These are phyloP conservation scores for Phorcus lineatus DNA, from an alignment of 2,888 invertebrate species.

Conservation along the genomic window DNA sequence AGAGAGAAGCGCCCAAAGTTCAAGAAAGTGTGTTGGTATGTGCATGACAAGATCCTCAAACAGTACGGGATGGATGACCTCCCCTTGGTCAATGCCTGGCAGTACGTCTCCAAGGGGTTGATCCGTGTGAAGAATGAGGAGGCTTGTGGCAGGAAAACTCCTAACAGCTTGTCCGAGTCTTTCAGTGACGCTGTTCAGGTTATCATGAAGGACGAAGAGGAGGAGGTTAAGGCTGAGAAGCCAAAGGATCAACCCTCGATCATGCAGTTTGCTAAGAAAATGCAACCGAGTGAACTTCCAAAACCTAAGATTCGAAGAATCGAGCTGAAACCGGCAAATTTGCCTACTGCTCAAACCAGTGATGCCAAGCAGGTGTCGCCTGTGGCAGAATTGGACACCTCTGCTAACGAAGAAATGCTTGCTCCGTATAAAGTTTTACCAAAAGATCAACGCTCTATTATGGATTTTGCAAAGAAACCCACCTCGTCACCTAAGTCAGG, in stretches of 20 bases:
- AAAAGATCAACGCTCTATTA: slow-evolving; percentile 32
- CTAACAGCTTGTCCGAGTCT: slow-evolving; percentile 25
- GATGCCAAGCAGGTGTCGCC: not conserved
- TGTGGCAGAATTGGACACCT: not conserved
- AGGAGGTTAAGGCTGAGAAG: slow-evolving; percentile 8
- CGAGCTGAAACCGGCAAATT: slow-evolving; percentile 13
- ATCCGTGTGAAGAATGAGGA: slow-evolving; percentile 34
- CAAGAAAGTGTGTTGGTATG: slow-evolving; percentile 82
- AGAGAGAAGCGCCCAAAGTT: slow-evolving; percentile 79
- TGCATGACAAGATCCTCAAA: slow-evolving; percentile 79
- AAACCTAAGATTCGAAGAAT: slow-evolving; percentile 22
- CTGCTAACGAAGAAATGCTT: not conserved
- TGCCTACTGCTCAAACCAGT: not conserved
- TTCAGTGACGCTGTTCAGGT: not conserved
- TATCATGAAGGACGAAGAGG: slow-evolving; percentile 11
- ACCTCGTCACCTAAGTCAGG: not conserved
- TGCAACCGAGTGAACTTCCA: slow-evolving; percentile 17
- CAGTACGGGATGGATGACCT: slow-evolving; percentile 78
- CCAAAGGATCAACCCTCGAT: slow-evolving; percentile 46
- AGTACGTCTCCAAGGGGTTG: slow-evolving; percentile 74
- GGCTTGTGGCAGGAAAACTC: slow-evolving; percentile 28
- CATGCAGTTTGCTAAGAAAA: slow-evolving; percentile 45
- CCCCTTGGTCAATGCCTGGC: slow-evolving; percentile 80
- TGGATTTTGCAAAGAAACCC: slow-evolving; percentile 36
- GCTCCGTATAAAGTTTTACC: slow-evolving; percentile 26